These are phyloP conservation scores for Drosophila cognata DNA, from an alignment of 2,888 invertebrate species.

Conservation along the genomic window DNA sequence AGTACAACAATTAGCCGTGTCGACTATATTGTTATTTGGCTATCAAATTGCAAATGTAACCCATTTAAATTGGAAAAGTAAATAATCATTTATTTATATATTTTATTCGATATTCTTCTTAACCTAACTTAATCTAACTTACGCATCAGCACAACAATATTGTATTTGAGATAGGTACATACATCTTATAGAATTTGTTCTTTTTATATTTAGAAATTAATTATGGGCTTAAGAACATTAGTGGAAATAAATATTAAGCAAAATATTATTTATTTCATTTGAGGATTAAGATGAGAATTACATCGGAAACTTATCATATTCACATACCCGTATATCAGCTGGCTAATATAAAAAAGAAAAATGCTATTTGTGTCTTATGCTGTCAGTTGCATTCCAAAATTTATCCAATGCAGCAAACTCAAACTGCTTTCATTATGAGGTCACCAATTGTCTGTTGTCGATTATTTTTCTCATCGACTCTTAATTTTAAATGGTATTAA, in stretches of 20 bases:
- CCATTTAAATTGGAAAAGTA: not conserved
- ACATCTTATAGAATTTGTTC: not conserved
- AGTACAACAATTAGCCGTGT: conserved; percentile 1
- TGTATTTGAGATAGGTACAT: not conserved
- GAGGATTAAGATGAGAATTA: not conserved
- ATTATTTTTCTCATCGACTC: conserved; percentile 12
- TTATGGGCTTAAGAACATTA: not conserved
- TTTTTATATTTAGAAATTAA: not conserved
- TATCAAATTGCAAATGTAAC: not conserved
- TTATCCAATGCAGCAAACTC: not conserved
- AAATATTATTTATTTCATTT: not conserved
- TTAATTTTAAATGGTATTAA: conserved; percentile 30
- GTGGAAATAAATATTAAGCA: not conserved
- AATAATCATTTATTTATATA: not conserved
- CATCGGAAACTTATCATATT: too few relatives aligned
- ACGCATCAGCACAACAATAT: not conserved
- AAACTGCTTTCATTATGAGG: not conserved
- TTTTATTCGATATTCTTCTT: not conserved
- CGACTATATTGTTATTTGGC: conserved; percentile 5
- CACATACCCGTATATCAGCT: not conserved
- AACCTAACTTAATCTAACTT: not conserved
- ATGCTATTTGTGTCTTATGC: not conserved
- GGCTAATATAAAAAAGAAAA: not conserved
- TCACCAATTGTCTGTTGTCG: conserved; percentile 18
- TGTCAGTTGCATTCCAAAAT: not conserved